A percentile compares a stretch with the other conserved stretches of the same genome.
Evolutionary conservation across 1,140 invertebrate species (phyloP).

Genomic region (Sinonovacula constricta): DNA sequence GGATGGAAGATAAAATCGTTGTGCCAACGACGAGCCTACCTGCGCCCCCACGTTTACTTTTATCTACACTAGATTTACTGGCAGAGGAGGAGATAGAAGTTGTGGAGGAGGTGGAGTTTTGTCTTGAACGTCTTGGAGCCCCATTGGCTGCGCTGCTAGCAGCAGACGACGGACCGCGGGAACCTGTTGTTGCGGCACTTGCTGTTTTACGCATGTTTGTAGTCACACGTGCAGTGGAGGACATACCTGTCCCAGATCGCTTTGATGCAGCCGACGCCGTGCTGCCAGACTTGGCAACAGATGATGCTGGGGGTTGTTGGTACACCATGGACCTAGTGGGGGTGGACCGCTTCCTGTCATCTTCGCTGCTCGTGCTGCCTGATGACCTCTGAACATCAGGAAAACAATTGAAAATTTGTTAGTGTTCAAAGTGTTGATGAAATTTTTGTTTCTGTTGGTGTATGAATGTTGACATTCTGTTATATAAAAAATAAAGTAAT

Average conservation of each 20-base stretch:
- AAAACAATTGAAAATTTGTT: background rate
- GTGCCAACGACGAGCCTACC: no score
- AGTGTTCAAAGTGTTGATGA: no score
- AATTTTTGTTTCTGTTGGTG: no score
- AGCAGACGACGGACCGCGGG: background rate
- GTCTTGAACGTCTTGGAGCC: background rate
- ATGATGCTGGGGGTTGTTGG: conserved; percentile 7
- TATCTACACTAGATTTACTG: conserved; percentile 48
- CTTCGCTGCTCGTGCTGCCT: conserved; percentile 50
- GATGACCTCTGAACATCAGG: conserved; percentile 40
- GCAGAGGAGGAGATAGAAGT: conserved; percentile 42
- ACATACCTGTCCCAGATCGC: conserved; percentile 53
- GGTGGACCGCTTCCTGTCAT: conserved; percentile 40
- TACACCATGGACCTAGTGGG: conserved; percentile 29
- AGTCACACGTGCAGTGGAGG: conserved; percentile 36
- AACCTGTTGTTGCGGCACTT: background rate
- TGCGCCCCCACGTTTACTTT: conserved; percentile 48
- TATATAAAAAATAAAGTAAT: no score
- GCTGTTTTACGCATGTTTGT: no score
- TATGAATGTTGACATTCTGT: no score
- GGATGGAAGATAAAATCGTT: no score
- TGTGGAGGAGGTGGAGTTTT: conserved; percentile 33
- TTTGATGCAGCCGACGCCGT: conserved; percentile 30
- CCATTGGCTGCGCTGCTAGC: background rate
- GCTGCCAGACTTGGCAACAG: background rate